Percentiles rank a stretch among this genome's conserved stretches.
Evolutionary conservation across 2,113 vertebrate genomes (phyloP).

Genomic region (human): GRCh38 chr2:220217001-220217500

Average conservation of each 20-base stretch:
- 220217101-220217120: background rate
- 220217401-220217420: background rate
- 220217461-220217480: background rate
- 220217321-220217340: background rate
- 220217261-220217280: background rate
- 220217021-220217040: slow-evolving; percentile 37
- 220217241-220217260: slow-evolving; percentile 50
- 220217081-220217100: slow-evolving; percentile 11
- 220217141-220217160: background rate
- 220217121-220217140: background rate
- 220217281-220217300: slow-evolving; percentile 22
- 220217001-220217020: slow-evolving; percentile 48
- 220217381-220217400: too few species aligned
- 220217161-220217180: background rate
- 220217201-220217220: slow-evolving; percentile 50
- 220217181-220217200: background rate
- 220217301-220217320: background rate
- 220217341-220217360: background rate
- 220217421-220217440: background rate
- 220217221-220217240: slow-evolving; percentile 34
- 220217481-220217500: slow-evolving; percentile 39
- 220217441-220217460: background rate
- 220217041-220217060: background rate
- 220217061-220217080: slow-evolving; percentile 42
- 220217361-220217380: background rate